Evolutionary conservation across 2,113 vertebrate genomes (phyloP).

Genomic region (Pelmatolapia mariae): DNA sequence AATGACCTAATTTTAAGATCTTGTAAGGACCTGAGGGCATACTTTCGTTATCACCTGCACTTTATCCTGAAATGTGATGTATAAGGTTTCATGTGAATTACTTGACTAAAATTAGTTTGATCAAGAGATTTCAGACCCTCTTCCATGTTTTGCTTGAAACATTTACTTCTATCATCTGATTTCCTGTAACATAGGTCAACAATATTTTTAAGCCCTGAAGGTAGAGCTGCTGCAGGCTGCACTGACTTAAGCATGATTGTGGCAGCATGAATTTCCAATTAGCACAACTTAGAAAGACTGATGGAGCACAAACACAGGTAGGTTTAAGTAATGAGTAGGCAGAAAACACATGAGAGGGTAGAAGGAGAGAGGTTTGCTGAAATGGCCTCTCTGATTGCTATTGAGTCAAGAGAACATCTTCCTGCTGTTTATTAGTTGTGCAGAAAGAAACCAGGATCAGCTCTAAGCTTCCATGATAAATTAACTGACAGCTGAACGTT

Average conservation of each 20-base stretch:
- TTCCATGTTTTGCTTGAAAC: neutral
- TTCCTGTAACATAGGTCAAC: neutral
- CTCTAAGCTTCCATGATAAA: constrained; percentile 37
- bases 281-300: constrained; percentile 12
- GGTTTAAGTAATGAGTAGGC: neutral
- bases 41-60: neutral
- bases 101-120: neutral
- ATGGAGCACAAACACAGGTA: constrained; percentile 6
- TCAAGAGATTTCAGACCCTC: neutral
- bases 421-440: constrained; percentile 19
- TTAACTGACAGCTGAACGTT: constrained; percentile 49
- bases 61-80: neutral
- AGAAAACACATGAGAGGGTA: neutral
- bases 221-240: neutral
- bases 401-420: constrained; percentile 30
- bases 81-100: neutral
- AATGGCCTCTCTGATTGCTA: neutral
- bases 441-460: constrained; percentile 43
- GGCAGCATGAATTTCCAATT: neutral
- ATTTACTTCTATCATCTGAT: neutral
- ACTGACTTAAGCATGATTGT: neutral
- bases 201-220: neutral
- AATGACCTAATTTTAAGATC: neutral
- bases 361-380: constrained; percentile 2
- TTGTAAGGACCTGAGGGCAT: neutral